phyloP scores from a whole-genome alignment of 2,888 invertebrate genomes.

The Heliconius ismenius region DNA sequence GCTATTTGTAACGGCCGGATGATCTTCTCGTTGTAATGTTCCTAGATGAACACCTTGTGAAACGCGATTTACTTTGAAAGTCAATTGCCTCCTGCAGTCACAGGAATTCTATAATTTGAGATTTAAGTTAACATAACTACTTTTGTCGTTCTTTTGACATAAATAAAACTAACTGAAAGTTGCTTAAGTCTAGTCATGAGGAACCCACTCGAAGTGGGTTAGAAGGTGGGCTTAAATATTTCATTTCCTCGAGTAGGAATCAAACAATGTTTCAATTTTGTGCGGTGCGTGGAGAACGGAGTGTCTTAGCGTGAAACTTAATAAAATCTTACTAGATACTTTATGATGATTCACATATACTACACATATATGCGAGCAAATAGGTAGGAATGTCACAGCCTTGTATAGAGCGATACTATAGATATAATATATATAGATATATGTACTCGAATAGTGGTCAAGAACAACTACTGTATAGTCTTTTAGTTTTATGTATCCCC shows the following conservation, averaged over 20 bases:
- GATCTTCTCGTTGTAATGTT: conserved; percentile 30
- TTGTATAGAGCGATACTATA: conserved; percentile 7
- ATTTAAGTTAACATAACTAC: conserved; percentile 43
- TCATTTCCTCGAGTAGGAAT: neutral
- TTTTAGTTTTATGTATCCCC: neutral
- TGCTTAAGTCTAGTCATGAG: no score
- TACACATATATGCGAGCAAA: neutral
- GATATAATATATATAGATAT: neutral
- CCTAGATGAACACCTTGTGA: conserved; percentile 42
- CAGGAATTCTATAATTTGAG: conserved; percentile 34
- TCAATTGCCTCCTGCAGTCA: conserved; percentile 51
- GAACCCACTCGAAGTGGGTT: no score
- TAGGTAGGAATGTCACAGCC: conserved; percentile 4
- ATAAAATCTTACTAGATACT: no score
- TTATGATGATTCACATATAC: no score
- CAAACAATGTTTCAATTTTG: neutral
- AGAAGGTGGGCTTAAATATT: no score
- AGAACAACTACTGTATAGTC: conserved; percentile 28
- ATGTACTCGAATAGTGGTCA: conserved; percentile 24
- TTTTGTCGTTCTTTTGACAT: neutral
- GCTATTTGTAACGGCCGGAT: conserved; percentile 1
- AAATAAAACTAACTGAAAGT: no score
- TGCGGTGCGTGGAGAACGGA: no score
- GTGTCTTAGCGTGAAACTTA: no score
- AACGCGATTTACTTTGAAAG: conserved; percentile 62